Evolutionary conservation across 2,888 invertebrate genomes (phyloP), one percentile per base, ranked within the genome.

Genomic region (Siphonodentalium dalli): DNA sequence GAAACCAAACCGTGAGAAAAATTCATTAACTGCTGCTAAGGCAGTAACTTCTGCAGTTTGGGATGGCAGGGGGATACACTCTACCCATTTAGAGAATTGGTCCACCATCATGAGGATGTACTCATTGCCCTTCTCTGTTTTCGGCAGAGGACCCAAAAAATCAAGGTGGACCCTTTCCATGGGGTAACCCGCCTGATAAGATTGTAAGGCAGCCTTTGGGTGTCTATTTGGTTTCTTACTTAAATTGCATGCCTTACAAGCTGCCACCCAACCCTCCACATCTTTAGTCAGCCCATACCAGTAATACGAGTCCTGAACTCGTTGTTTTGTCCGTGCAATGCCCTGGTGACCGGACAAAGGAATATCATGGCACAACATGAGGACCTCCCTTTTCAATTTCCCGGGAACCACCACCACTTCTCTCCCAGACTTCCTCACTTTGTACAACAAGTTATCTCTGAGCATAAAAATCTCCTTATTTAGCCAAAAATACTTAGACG

Each of bases 121-220:
- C 35, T 51, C 46, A 45, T 55, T 55, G 3, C 55, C 46, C 21
- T 29, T 24, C 1, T 31, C 6, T 13, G 47, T 48, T 24, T 37
- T 48, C 2, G 46, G 46, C 21, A 54, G 42, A 21, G 47, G 54
- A 20, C 54, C 53, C 3, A 53, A 13, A 18, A 39, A 53, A 41
- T 53, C 53, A 20, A 53, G 27, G 28, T 53, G 53, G 15, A 53
- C 47, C 13, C 53, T 24, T 26, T 53, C 46, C 53, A 53, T 53
- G 4, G 53, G 53, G 15, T 26, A 9, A 88, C 90, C 72, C 93
- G 96, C 84, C 90, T 93, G 24, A 89, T 90, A 76, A 95, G 95
- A 15, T 39, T 13, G 46, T 8, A 52, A 15, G 13, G 52, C 39
- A 11, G 11, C 26, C 15, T 26, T 41, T 21, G 26, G 37, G 20